A percentile compares a stretch with the other conserved stretches of the same genome.
These are phyloP conservation scores for Phrynosoma blainvillii DNA, from an alignment of 2,113 vertebrate genomes.

Conservation along the genomic window DNA sequence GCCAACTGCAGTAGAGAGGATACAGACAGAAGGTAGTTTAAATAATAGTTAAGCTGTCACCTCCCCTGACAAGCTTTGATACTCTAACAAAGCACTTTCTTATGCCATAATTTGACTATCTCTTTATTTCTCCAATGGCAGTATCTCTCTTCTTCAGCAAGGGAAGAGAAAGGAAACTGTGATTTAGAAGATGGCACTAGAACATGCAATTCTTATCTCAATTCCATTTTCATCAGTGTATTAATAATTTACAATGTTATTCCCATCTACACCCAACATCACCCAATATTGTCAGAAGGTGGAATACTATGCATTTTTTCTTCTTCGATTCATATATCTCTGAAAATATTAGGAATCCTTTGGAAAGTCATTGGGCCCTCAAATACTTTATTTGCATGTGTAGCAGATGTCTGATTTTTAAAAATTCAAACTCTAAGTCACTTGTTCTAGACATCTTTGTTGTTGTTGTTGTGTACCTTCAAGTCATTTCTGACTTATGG, in stretches of 20 bases:
- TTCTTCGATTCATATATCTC: background rate
- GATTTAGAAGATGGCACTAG: background rate
- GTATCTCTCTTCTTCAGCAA: constrained; percentile 23
- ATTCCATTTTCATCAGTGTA: constrained; percentile 5
- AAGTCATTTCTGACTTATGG: too few relatives aligned
- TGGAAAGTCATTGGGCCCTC: fast-evolving
- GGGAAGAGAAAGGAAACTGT: constrained; percentile 13
- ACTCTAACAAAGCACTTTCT: constrained; percentile 29
- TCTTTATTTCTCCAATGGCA: constrained; percentile 47
- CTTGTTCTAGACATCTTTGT: too few relatives aligned
- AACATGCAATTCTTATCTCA: constrained; percentile 19
- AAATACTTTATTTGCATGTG: fast-evolving
- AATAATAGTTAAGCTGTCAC: constrained; percentile 54
- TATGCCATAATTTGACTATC: constrained; percentile 15
- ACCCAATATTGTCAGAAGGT: fast-evolving
- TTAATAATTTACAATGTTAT: background rate
- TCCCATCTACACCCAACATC: background rate
- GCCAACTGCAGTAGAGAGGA: constrained; percentile 9
- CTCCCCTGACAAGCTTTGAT: constrained; percentile 38
- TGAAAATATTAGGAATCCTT: constrained; percentile 38
- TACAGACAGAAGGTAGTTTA: constrained; percentile 44
- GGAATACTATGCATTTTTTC: background rate
- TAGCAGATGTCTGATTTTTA: background rate
- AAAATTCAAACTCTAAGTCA: too few relatives aligned
- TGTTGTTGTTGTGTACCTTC: too few relatives aligned